Conservation (phyloP, 2,888 invertebrate species). For the Latheticus oryzae region DNA sequence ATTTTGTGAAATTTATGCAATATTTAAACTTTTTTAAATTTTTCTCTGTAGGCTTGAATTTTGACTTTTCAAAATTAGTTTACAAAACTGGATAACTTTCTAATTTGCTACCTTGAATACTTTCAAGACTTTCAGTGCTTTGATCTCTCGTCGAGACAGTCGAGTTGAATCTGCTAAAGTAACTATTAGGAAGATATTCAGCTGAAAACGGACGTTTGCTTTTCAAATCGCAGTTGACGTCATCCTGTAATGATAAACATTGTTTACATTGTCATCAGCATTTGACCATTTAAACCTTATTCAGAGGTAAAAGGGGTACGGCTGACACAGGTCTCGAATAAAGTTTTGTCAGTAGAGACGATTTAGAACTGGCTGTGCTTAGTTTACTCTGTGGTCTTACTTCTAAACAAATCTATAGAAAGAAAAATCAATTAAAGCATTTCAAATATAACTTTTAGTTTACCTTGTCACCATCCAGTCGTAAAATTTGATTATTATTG, state of each 20-base stretch:
- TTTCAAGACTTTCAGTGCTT: constrained; percentile 51
- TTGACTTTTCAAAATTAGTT: too few relatives aligned
- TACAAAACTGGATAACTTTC: too few relatives aligned
- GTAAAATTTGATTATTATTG: constrained; percentile 43
- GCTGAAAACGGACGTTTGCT: constrained; percentile 60
- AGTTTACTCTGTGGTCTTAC: constrained; percentile 51
- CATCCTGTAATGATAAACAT: constrained; percentile 45
- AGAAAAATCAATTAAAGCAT: constrained; percentile 28
- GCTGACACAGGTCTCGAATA: constrained; percentile 58
- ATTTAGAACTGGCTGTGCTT: constrained; percentile 56
- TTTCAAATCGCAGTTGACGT: constrained; percentile 43
- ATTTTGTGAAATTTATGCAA: too few relatives aligned
- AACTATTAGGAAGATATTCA: constrained; percentile 50
- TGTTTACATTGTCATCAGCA: constrained; percentile 1
- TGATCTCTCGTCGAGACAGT: constrained; percentile 46
- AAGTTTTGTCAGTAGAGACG: constrained; percentile 52
- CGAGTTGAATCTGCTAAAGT: constrained; percentile 23
- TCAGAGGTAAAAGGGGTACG: constrained; percentile 54
- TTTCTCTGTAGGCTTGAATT: too few relatives aligned
- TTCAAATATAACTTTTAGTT: too few relatives aligned
- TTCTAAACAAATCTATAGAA: constrained; percentile 59
- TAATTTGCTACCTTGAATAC: constrained; percentile 55
- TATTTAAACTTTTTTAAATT: too few relatives aligned
- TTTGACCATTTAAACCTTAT: constrained; percentile 43
- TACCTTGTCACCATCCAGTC: constrained; percentile 52